Conservation (phyloP, 2,797 vertebrate species). For the Meriones psammophilus region DNA sequence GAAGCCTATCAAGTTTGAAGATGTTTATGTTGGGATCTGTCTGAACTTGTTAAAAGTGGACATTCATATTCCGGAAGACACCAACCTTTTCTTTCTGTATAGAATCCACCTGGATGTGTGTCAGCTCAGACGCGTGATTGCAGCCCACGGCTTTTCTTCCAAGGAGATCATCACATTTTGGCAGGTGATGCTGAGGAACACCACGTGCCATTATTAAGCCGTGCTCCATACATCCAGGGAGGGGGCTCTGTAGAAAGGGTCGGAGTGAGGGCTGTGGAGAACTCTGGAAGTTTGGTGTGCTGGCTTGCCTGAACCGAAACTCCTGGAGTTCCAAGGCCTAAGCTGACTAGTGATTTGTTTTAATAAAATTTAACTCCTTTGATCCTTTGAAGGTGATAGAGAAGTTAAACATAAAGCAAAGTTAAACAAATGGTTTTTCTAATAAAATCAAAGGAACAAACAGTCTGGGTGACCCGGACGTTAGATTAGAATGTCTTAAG, state of each 20-base stretch:
- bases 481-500: constrained; percentile 56
- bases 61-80: constrained; percentile 81
- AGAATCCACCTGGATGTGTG: constrained; percentile 85
- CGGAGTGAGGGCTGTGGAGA: background rate
- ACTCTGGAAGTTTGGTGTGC: background rate
- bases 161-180: constrained; percentile 84
- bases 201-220: constrained; percentile 82
- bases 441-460: constrained; percentile 29
- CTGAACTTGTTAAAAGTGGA: constrained; percentile 85
- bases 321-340: background rate
- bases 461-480: constrained; percentile 33
- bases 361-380: background rate
- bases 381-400: background rate
- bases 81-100: constrained; percentile 85
- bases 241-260: background rate
- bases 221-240: background rate
- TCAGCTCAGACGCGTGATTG: constrained; percentile 85
- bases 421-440: background rate
- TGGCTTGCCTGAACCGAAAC: background rate
- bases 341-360: background rate
- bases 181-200: constrained; percentile 84
- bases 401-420: constrained; percentile 1
- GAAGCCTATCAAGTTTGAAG: constrained; percentile 88
- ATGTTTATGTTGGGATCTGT: constrained; percentile 88
- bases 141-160: constrained; percentile 81